These are phyloP conservation scores for Drosophila truncata DNA, from an alignment of 1,140 invertebrate species.

Conservation along the genomic window DNA sequence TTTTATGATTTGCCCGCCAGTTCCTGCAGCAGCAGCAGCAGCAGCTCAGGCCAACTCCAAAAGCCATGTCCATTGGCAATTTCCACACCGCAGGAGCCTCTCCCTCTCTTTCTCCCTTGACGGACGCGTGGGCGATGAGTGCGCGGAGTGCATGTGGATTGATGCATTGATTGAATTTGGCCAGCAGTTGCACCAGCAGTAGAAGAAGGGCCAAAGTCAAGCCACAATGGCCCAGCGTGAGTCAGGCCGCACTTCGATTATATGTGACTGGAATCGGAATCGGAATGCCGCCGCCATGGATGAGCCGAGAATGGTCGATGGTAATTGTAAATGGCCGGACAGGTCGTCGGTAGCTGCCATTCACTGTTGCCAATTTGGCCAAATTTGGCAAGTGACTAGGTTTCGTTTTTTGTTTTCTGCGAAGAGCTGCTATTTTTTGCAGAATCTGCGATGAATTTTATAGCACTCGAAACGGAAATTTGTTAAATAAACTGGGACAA, in stretches of 20 bases:
- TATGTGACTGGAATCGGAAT: constrained; percentile 68
- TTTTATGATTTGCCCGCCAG: constrained; percentile 73
- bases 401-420: constrained; percentile 11
- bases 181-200: constrained; percentile 38
- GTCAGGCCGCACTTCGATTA: constrained; percentile 58
- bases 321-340: constrained; percentile 56
- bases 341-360: constrained; percentile 43
- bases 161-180: constrained; percentile 82
- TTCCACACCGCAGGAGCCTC: constrained; percentile 20
- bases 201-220: constrained; percentile 44
- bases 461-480: constrained; percentile 4
- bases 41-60: constrained; percentile 33
- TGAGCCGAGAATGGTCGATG: constrained; percentile 39
- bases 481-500: constrained; percentile 24
- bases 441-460: constrained; percentile 10
- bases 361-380: constrained; percentile 58
- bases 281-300: constrained; percentile 37
- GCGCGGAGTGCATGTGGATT: constrained; percentile 29
- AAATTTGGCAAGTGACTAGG: constrained; percentile 49
- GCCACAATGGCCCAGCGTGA: constrained; percentile 65
- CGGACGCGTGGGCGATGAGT: constrained; percentile 53
- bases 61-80: constrained; percentile 66
- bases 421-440: constrained; percentile 8
- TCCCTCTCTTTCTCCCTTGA: constrained; percentile 5
- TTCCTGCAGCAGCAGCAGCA: constrained; percentile 19